Evolutionary conservation across 2,888 invertebrate genomes (phyloP), one percentile per base, ranked within the genome.

Genomic region (Stenichneumon culpator): DNA sequence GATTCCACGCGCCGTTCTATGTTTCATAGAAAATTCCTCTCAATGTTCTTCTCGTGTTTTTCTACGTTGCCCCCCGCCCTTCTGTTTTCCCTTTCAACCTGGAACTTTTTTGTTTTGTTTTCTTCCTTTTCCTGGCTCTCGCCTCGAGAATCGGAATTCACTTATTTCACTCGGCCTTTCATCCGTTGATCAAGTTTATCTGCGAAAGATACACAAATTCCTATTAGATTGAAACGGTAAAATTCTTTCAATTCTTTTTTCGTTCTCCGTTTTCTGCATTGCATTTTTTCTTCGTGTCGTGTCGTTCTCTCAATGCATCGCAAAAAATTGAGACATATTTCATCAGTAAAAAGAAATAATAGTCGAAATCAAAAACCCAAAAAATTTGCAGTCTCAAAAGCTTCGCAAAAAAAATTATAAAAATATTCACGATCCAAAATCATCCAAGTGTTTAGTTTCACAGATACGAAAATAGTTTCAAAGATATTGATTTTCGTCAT

Each of bases 21-120:
- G n/a, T 44, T 81, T 52, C 36, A 74, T 57, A 47, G 60, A 19
- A 67, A 54, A 54, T 67, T 36, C 36, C 25, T 67, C 22, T 25
- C 25, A 25, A 60, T 60, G 22, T 73, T 73, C 50, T 69, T 22
- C 22, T 47, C 25, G 39, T 68, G 16, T 25, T 47, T 28, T 72
- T 39, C 6, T 57, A 57, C 3, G 57, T 22, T 9, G 1, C 14
- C 57, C n/a, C 11, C 57, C 25, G 11, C 25, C 25, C 57, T 7
- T 22, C 25, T 9, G 57, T 14, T 57, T 57, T 57, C 25, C 9
- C 2, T 25, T 25, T 25, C 14, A 25, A 57, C 25, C 22, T 14
- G 4, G 14, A 11, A 57, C 11, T 57, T 57, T 25, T 57, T 22
- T 14, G 9, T 25, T 54, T 11, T 2, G 9, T 7, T 22, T 2